A percentile compares a stretch with the other conserved stretches of the same genome.
phyloP scores from a whole-genome alignment of 2,113 vertebrate species.

The Cariama cristata region DNA sequence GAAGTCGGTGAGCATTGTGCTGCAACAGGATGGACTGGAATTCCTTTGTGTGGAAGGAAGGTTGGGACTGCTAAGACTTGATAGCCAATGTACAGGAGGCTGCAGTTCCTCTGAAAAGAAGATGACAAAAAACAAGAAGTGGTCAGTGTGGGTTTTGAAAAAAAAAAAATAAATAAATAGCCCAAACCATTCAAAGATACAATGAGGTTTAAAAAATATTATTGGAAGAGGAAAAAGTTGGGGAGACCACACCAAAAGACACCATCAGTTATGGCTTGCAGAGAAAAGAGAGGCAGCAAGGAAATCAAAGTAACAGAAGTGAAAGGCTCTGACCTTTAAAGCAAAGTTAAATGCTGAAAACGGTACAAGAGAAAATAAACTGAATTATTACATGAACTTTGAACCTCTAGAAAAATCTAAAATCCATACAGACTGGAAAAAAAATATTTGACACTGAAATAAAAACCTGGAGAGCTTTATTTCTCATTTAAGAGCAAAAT shows the following conservation, averaged over 20 bases:
- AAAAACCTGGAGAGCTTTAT: neutral
- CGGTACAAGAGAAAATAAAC: neutral
- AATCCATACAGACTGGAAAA: neutral
- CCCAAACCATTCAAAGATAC: neutral
- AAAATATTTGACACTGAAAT: neutral
- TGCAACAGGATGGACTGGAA: neutral
- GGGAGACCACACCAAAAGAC: neutral
- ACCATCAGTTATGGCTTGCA: neutral
- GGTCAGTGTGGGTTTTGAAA: neutral
- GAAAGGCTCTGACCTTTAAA: conserved; percentile 54
- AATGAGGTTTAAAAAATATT: neutral
- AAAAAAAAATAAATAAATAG: neutral
- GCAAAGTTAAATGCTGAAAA: neutral
- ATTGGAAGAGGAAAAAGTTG: neutral
- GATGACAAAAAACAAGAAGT: conserved; percentile 29
- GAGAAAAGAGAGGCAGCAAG: neutral
- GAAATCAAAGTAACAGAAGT: conserved; percentile 43
- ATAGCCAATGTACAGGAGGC: neutral
- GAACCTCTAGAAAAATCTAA: neutral
- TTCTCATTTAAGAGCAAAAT: neutral
- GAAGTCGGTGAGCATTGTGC: neutral
- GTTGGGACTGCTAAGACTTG: neutral
- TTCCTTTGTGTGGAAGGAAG: neutral
- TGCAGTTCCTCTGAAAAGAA: conserved; percentile 23
- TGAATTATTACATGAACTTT: neutral